Conservation (phyloP, 1,140 invertebrate genomes). For the Lucilia sericata region DNA sequence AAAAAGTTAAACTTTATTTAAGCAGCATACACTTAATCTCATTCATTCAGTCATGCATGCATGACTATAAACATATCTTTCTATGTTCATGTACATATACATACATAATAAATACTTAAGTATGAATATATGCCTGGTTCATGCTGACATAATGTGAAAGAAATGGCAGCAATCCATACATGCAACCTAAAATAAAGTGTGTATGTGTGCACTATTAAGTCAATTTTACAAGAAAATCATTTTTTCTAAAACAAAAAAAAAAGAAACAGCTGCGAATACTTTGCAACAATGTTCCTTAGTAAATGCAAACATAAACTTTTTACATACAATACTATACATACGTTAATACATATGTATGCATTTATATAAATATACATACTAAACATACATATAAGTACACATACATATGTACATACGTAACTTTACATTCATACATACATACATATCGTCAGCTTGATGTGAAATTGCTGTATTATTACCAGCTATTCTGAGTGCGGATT, state of each 20-base stretch:
- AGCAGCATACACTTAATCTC: neutral
- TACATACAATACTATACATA: no score
- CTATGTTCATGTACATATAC: neutral
- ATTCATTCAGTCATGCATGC: conserved; percentile 5
- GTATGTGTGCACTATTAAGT: neutral
- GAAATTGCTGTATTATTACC: no score
- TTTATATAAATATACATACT: no score
- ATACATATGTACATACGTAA: no score
- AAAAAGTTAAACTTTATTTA: conserved; percentile 22
- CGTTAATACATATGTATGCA: no score
- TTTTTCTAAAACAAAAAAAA: conserved; percentile 13
- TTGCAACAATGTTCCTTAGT: no score
- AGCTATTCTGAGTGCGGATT: no score
- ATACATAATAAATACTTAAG: no score
- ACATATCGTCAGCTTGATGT: no score
- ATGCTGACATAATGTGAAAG: neutral
- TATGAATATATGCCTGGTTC: neutral
- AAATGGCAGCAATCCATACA: neutral
- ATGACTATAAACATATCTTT: neutral
- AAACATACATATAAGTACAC: no score
- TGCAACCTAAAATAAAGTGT: neutral
- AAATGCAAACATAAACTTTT: no score
- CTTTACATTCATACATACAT: no score
- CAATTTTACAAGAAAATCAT: conserved; percentile 6
- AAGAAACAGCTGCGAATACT: neutral